A percentile compares a stretch with the other conserved stretches of the same genome.
phyloP scores from a whole-genome alignment of 2,888 invertebrate genomes.

The Cryptus armator region DNA sequence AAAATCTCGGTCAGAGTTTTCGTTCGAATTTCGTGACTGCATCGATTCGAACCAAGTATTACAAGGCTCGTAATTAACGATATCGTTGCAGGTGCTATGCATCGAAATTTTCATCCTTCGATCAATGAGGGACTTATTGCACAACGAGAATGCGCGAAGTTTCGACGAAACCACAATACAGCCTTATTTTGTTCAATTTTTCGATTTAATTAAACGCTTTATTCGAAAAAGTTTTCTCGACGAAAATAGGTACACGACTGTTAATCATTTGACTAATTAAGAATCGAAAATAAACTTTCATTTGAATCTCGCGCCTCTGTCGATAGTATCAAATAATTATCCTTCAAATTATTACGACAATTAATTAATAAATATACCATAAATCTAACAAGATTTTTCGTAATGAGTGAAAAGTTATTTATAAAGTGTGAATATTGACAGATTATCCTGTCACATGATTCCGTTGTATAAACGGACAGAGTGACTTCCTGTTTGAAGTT shows the following conservation, averaged over 20 bases:
- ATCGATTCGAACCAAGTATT: neutral
- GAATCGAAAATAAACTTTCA: neutral
- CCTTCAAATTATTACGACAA: neutral
- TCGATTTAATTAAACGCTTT: neutral
- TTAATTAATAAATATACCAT: constrained; percentile 10
- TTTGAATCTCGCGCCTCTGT: constrained; percentile 62
- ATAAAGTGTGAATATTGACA: constrained; percentile 8
- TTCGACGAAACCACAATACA: too few species aligned
- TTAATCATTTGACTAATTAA: neutral
- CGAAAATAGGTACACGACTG: neutral
- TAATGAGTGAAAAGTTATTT: neutral
- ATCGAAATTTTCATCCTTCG: too few species aligned
- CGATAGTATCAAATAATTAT: constrained; percentile 5
- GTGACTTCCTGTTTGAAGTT: constrained; percentile 81
- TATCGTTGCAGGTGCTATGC: too few species aligned
- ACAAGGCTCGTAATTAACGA: too few species aligned
- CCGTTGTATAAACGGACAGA: constrained; percentile 1
- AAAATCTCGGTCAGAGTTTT: neutral
- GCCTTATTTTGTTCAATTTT: too few species aligned
- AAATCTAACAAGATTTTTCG: constrained; percentile 1
- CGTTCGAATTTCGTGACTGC: constrained; percentile 60
- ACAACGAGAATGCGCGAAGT: too few species aligned
- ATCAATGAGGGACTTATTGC: too few species aligned
- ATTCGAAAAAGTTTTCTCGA: neutral
- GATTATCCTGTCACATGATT: constrained; percentile 53